Conservation (phyloP, 2,888 invertebrate species). For the Amiota mariae region DNA sequence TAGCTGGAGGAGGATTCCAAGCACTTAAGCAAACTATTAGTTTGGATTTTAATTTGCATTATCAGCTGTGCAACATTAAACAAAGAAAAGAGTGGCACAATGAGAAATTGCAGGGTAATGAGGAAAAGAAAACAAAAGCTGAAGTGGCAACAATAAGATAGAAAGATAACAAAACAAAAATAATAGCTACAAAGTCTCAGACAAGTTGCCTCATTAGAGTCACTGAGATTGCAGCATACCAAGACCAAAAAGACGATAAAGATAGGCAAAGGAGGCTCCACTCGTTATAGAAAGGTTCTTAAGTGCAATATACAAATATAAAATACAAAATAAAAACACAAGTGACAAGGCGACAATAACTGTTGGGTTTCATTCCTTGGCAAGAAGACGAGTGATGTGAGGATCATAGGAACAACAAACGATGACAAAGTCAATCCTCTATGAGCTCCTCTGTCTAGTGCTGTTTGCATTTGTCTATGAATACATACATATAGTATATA, state of each 20-base stretch:
- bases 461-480: neutral
- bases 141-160: conserved; percentile 10
- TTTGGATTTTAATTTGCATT: conserved; percentile 39
- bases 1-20: neutral
- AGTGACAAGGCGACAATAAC: neutral
- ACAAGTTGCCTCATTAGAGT: conserved; percentile 52
- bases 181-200: conserved; percentile 17
- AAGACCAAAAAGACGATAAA: conserved; percentile 3
- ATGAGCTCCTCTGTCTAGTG: neutral
- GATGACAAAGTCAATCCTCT: too few relatives aligned
- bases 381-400: neutral
- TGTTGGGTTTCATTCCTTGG: too few relatives aligned
- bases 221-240: conserved; percentile 1
- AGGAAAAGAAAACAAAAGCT: neutral
- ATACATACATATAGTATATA: too few relatives aligned
- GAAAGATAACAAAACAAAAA: neutral
- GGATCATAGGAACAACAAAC: neutral
- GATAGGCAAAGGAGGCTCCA: neutral
- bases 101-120: neutral
- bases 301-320: conserved; percentile 5
- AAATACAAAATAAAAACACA: conserved; percentile 25
- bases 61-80: conserved; percentile 30
- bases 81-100: neutral
- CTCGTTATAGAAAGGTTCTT: neutral
- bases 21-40: conserved; percentile 33